Evolutionary conservation across 2,888 invertebrate species (phyloP).

Genomic region (Epiblema foenella): DNA sequence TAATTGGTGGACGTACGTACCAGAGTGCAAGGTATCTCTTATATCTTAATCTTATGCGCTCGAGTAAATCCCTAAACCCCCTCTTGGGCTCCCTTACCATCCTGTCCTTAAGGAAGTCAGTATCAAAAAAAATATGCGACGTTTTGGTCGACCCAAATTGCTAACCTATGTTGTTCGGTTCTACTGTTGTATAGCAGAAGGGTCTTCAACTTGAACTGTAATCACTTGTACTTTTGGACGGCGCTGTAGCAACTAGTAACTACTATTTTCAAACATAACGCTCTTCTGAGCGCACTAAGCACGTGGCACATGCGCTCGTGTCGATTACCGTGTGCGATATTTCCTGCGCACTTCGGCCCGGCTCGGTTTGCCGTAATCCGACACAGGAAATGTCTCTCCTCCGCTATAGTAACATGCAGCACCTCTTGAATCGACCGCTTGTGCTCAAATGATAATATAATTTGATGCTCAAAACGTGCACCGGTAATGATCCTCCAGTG

Average conservation of each 20-base stretch:
- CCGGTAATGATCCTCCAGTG: slow-evolving; percentile 26
- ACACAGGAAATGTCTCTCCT: slow-evolving; percentile 57
- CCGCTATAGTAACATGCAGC: slow-evolving; percentile 28
- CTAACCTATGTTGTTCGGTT: not conserved
- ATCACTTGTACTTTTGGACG: not conserved
- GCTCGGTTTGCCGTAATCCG: slow-evolving; percentile 59
- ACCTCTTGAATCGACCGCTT: slow-evolving; percentile 21
- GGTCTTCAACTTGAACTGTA: not conserved
- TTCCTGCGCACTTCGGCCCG: slow-evolving; percentile 59
- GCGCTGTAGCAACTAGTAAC: slow-evolving; percentile 3
- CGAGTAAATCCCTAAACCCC: too few species aligned
- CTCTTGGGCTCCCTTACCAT: too few species aligned
- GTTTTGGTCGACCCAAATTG: not conserved
- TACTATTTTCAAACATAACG: slow-evolving; percentile 48
- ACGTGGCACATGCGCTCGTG: slow-evolving; percentile 56
- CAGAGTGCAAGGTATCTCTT: too few species aligned
- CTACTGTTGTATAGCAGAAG: not conserved
- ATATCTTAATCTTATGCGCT: too few species aligned
- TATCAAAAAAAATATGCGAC: not conserved
- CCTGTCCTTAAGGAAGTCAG: not conserved
- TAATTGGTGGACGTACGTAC: too few species aligned
- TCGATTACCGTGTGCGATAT: slow-evolving; percentile 57
- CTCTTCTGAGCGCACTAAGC: slow-evolving; percentile 49
- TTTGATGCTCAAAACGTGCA: slow-evolving; percentile 24
- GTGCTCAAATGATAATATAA: slow-evolving; percentile 24